phyloP scores from a whole-genome alignment of 1,140 invertebrate genomes.

The Drosophila dunni region DNA sequence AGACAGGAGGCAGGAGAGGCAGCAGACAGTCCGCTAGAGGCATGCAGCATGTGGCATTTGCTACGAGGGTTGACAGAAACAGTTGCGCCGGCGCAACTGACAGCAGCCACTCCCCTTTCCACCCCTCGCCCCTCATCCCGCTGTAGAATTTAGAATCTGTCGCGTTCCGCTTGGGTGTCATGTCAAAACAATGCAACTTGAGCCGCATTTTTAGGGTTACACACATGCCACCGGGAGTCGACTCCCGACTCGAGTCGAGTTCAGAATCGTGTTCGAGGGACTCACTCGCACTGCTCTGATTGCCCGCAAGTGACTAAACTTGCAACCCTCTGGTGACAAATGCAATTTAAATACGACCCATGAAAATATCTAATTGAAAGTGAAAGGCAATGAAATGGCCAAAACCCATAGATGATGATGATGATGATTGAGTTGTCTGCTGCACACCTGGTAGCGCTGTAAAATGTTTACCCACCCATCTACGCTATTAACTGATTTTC shows the following conservation, averaged over 20 bases:
- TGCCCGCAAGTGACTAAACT: slow-evolving; percentile 66
- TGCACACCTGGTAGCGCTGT: slow-evolving; percentile 59
- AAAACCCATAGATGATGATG: slow-evolving; percentile 10
- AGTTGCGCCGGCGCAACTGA: slow-evolving; percentile 39
- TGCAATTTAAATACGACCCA: slow-evolving; percentile 58
- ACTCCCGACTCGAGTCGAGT: slow-evolving; percentile 19
- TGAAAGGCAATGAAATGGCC: slow-evolving; percentile 36
- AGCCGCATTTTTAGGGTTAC: slow-evolving; percentile 60
- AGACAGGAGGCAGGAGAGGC: background rate
- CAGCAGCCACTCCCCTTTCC: slow-evolving; percentile 11
- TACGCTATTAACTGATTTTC: slow-evolving; percentile 8
- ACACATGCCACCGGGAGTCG: slow-evolving; percentile 13
- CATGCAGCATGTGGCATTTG: slow-evolving; percentile 4
- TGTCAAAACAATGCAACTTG: slow-evolving; percentile 78
- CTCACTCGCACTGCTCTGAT: slow-evolving; percentile 47
- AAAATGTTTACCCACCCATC: background rate
- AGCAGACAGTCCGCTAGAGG: background rate
- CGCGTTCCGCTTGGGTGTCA: slow-evolving; percentile 66
- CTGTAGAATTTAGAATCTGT: slow-evolving; percentile 24
- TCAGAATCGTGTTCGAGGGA: slow-evolving; percentile 14
- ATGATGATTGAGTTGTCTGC: slow-evolving; percentile 18
- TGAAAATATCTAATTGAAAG: slow-evolving; percentile 39
- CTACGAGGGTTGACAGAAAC: slow-evolving; percentile 42
- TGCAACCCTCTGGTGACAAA: slow-evolving; percentile 15
- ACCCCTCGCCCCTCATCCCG: background rate